Base-by-base conservation (phyloP, 2,888 invertebrate species). In the Latheticus oryzae region DNA sequence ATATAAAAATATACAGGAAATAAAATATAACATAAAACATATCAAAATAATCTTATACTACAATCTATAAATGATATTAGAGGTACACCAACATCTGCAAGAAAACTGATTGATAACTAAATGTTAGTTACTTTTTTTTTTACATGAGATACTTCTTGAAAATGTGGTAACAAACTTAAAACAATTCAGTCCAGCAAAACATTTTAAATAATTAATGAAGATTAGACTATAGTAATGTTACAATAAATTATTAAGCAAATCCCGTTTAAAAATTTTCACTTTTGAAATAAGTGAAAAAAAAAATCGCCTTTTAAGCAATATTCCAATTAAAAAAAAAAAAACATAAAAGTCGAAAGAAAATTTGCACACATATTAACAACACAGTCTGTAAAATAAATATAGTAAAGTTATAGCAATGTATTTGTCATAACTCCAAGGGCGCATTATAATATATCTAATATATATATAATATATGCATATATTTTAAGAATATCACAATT, bases 161-260 rank as follows among this genome's bases (percentile, higher is more conserved):
- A 59, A 54, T 53, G 50, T 54, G 59, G 59, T 59, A 59, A 59
- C 59, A 40, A 59, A 58, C 48, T 48, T 52, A 58, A 58, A 58
- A 50, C 43, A 54, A 54, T 53, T 59, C 59, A 59, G 59, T 59
- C 59, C 59, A 59, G 47, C 48, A 53, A 58, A 58, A 53, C 48
- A 58, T 53, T 32, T 57, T 45, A 51, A 57, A 26, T 50, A 40
- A 57, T 45, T 30, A 45, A 45, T 15, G n/a, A 23, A 28, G 28
- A 45, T 45, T 17, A 17, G 19, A 17, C 45, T 45, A 45, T 32
- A 43, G 23, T 43, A n/a, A 45, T 45, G 17, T 45, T 45, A 45
- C 30, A 45, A 45, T 45, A 45, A 45, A 43, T 28, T 32, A 35
- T 35, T 17, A 35, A 16, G 16, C 42, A 45, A 28, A 15, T 45